Evolutionary conservation across 1,140 invertebrate genomes (phyloP).

Genomic region (Trachelipus rathkii): DNA sequence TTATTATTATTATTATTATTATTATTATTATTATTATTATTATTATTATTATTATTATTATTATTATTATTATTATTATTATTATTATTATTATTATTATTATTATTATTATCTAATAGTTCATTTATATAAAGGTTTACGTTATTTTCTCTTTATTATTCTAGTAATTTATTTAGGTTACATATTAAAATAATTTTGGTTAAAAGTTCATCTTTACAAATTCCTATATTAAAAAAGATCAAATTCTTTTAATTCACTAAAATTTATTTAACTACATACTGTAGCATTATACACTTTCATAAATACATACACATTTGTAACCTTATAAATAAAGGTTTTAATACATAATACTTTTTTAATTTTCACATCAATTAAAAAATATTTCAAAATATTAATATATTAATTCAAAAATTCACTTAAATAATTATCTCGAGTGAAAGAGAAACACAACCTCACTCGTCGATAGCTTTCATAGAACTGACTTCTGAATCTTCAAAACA

Average conservation of each 20-base stretch:
- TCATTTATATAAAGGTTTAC: no score
- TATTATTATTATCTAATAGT: no score
- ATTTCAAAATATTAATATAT: not conserved
- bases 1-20: not conserved
- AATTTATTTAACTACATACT: no score
- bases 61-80: not conserved
- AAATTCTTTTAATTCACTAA: no score
- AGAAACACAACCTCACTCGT: not conserved
- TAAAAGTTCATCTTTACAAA: no score
- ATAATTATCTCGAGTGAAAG: not conserved
- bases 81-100: no score
- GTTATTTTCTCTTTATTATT: no score
- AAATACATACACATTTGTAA: not conserved
- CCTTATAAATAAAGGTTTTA: not conserved
- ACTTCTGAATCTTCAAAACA: slow-evolving; percentile 11
- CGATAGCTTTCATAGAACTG: not conserved
- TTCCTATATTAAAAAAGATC: no score
- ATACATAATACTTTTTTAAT: not conserved
- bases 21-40: not conserved
- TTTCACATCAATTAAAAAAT: not conserved
- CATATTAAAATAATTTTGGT: no score
- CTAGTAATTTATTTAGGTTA: no score
- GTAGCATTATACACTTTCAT: not conserved
- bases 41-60: not conserved
- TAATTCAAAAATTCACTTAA: not conserved